Evolutionary conservation across 92 coral and sea anemone genomes (phyloP).

Genomic region (Isaurus tuberculatus): DNA sequence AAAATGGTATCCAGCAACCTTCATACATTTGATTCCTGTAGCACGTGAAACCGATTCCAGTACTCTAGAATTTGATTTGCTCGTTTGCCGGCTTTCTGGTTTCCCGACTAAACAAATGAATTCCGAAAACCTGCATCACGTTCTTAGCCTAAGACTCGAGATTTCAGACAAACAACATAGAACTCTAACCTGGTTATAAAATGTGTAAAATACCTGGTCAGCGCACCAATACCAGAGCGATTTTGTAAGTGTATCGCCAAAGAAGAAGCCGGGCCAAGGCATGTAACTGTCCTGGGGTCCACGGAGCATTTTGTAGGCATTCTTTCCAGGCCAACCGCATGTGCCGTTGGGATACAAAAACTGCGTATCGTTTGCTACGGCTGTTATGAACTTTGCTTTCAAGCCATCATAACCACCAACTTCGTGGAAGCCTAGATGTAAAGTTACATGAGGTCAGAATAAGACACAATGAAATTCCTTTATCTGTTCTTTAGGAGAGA

Average conservation of each 20-base stretch:
- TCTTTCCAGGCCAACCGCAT: conserved; percentile 66
- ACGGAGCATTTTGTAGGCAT: conserved; percentile 68
- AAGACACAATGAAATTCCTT: not conserved
- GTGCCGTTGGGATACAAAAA: conserved; percentile 68
- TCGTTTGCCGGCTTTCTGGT: no score
- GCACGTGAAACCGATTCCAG: no score
- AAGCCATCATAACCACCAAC: conserved; percentile 74
- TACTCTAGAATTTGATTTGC: no score
- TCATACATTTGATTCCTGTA: no score
- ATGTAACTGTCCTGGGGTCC: conserved; percentile 63
- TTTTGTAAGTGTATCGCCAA: conserved; percentile 63
- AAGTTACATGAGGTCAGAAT: not conserved
- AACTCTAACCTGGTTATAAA: not conserved
- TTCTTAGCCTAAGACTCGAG: no score
- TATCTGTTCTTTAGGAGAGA: no score
- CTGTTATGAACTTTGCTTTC: conserved; percentile 64
- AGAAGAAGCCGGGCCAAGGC: conserved; percentile 75
- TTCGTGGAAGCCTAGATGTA: conserved; percentile 54
- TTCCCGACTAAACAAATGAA: no score
- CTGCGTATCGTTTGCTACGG: conserved; percentile 74
- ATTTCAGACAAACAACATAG: no score
- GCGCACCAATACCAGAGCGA: conserved; percentile 82
- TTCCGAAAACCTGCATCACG: no score
- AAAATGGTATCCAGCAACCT: no score
- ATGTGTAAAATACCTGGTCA: conserved; percentile 59